Evolutionary conservation across 2,888 invertebrate genomes (phyloP), one percentile per base, ranked within the genome.

Genomic region (Sussaba pulchella): DNA sequence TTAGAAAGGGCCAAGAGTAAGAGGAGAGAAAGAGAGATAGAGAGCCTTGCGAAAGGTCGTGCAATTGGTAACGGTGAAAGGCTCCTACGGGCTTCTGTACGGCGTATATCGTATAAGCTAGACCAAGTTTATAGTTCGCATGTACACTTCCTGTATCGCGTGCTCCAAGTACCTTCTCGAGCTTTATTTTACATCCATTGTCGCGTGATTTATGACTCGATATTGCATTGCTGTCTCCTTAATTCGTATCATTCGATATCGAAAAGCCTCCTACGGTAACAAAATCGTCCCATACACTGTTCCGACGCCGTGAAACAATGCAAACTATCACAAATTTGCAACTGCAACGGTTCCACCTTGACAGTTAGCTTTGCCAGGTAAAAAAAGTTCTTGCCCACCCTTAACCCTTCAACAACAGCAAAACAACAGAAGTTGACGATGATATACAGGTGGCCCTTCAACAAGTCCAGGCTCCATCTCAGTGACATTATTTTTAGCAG

Each of bases 21-120:
- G 10, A 1, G 17, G 9, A 54, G n/a, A 54, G 54, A 17, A 6
- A 31, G 31, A 31, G 21, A 45, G 57, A 70, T 26, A 17, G 39
- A 59, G 43, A 73, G 36, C 61, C 14, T 66, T 52, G 61, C 52
- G 70, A 79, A 79, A 79, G 70, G 79, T 79, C 79, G 79, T 61
- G 79, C 59, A 71, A 79, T 79, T 74, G 66, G 70, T 74, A 36
- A 41, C 50, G 79, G 79, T 79, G 79, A 79, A 79, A 79, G 79
- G 79, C 75, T 79, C 66, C 66, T 75, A 71, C 75, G 59, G 31
- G 14, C 26, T 54, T 54, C 54, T 54, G 54, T 14, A 54, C 26
- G 26, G 26, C 54, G 54, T n/a, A 66, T 61, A 43, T 31, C 47
- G 50, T 50, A 26, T 52, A 75, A 79, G 75, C 66, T 52, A 63